Conservation (phyloP, 2,888 invertebrate genomes). For the Stenodera caucasica region DNA sequence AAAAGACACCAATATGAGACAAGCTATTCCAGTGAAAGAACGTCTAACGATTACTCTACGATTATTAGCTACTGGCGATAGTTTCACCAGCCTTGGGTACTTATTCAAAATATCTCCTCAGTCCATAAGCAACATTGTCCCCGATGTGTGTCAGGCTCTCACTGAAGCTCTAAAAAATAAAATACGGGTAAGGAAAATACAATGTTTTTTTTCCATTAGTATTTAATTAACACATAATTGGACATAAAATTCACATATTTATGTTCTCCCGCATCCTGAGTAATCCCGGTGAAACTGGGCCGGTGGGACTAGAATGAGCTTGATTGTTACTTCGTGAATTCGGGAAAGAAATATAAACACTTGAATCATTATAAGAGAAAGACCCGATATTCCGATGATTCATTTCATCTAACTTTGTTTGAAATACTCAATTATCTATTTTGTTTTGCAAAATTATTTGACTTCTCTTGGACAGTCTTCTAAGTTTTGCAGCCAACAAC, state of each 20-base stretch:
- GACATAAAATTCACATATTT: background rate
- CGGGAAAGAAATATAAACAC: constrained; percentile 7
- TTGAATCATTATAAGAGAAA: constrained; percentile 4
- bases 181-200: constrained; percentile 20
- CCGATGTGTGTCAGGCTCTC: constrained; percentile 26
- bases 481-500: constrained; percentile 22
- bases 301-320: background rate
- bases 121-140: constrained; percentile 18
- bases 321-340: constrained; percentile 5
- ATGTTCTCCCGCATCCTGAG: background rate
- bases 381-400: constrained; percentile 3
- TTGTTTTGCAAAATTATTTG: constrained; percentile 24
- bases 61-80: constrained; percentile 21
- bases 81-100: constrained; percentile 20
- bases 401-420: constrained; percentile 29
- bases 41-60: constrained; percentile 21
- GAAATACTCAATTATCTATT: constrained; percentile 27
- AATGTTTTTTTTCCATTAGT: background rate
- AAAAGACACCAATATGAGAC: constrained; percentile 15
- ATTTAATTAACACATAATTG: background rate
- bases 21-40: constrained; percentile 18
- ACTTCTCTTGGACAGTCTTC: constrained; percentile 14
- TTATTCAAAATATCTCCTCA: constrained; percentile 31
- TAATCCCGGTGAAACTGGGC: constrained; percentile 7
- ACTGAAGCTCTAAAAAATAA: constrained; percentile 19